Conservation (phyloP, 1,140 invertebrate species). For the Nasonia giraulti region DNA sequence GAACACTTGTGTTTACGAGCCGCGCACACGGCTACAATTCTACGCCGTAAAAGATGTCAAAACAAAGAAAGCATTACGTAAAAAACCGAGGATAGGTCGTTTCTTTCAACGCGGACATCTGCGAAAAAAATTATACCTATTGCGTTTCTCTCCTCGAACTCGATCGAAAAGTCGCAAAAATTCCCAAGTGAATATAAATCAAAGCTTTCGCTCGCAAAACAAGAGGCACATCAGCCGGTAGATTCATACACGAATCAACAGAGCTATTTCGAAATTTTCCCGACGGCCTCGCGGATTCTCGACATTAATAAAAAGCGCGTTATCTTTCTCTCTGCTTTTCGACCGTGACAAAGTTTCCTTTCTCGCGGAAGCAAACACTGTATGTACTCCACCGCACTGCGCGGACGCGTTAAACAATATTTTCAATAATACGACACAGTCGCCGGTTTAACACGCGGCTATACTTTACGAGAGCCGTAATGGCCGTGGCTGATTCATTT, state of each 20-base stretch:
- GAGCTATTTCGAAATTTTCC: too few relatives aligned
- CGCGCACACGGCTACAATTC: not conserved
- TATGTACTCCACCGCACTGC: not conserved
- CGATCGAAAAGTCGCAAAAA: too few relatives aligned
- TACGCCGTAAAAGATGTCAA: not conserved
- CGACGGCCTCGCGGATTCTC: too few relatives aligned
- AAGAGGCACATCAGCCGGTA: too few relatives aligned
- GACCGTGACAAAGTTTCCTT: not conserved
- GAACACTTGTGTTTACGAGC: constrained; percentile 17
- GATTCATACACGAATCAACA: too few relatives aligned
- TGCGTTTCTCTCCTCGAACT: too few relatives aligned
- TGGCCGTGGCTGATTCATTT: not conserved
- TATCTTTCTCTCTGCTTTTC: not conserved
- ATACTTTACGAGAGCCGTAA: not conserved
- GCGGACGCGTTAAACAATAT: not conserved
- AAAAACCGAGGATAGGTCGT: too few relatives aligned
- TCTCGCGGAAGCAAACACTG: not conserved
- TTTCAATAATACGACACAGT: not conserved
- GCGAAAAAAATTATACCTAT: too few relatives aligned
- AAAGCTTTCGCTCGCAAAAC: too few relatives aligned
- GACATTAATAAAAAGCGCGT: not conserved
- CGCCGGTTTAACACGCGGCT: not conserved
- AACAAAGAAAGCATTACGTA: not conserved
- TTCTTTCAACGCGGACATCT: too few relatives aligned
- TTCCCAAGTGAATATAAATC: too few relatives aligned